A percentile compares a stretch with the other conserved stretches of the same genome.
phyloP scores from a whole-genome alignment of 2,113 vertebrate genomes.

The Oncorhynchus clarkii region DNA sequence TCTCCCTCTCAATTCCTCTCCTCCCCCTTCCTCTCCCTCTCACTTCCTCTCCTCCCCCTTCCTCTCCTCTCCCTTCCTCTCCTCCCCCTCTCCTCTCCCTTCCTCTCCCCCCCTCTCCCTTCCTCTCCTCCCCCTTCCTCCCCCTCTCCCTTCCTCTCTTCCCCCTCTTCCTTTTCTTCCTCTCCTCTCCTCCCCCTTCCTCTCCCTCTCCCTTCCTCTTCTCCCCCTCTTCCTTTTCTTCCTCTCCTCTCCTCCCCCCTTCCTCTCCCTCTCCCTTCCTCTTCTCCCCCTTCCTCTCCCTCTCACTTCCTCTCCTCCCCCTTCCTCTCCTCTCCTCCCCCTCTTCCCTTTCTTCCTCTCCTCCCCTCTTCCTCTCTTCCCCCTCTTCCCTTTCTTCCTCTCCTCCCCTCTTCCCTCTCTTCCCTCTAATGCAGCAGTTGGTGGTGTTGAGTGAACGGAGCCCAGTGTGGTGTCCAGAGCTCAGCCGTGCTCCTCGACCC shows the following conservation, averaged over 20 bases:
- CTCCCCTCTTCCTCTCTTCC: neutral
- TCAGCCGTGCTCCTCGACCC: slow-evolving; percentile 59
- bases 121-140: slow-evolving; percentile 1
- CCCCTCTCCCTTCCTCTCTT: slow-evolving; percentile 25
- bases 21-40: too few relatives aligned
- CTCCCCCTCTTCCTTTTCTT: too few relatives aligned
- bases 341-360: too few relatives aligned
- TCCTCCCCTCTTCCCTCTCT: slow-evolving; percentile 51
- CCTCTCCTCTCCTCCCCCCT: too few relatives aligned
- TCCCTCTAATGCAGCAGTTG: slow-evolving; percentile 16
- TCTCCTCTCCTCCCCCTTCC: too few relatives aligned
- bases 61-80: slow-evolving; percentile 23
- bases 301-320: too few relatives aligned
- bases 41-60: neutral
- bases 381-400: neutral
- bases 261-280: too few relatives aligned
- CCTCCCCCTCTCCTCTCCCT: slow-evolving; percentile 25
- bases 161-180: neutral
- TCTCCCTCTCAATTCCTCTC: too few relatives aligned
- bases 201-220: neutral
- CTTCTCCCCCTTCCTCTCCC: too few relatives aligned
- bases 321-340: too few relatives aligned
- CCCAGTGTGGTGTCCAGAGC: slow-evolving; percentile 69
- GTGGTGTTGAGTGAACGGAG: slow-evolving; percentile 45
- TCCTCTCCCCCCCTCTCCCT: slow-evolving; percentile 44